A percentile compares a stretch with the other conserved stretches of the same genome.
Conservation (phyloP, 1,140 invertebrate species). For the Neodiprion fabricii region DNA sequence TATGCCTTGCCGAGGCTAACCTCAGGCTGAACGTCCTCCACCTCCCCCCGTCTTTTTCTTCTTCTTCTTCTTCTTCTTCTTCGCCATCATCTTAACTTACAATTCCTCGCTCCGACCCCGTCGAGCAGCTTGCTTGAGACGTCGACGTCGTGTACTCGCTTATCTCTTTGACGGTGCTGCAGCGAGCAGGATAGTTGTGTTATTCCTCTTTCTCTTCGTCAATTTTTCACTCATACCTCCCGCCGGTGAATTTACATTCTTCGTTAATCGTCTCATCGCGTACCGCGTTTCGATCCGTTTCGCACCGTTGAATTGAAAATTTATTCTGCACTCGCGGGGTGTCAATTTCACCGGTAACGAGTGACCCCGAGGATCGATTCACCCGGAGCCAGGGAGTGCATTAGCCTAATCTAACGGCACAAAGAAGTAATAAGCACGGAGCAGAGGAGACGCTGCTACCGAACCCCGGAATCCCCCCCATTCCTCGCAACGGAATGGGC, state of each 20-base stretch:
- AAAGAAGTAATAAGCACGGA: slow-evolving; percentile 47
- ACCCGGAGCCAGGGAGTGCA: slow-evolving; percentile 28
- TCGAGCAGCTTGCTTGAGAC: slow-evolving; percentile 54
- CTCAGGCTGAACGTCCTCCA: slow-evolving; percentile 39
- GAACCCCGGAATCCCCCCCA: slow-evolving; percentile 25
- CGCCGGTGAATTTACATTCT: neutral
- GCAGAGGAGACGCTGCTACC: slow-evolving; percentile 20
- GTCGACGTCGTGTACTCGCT: slow-evolving; percentile 46
- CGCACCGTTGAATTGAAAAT: too few species aligned
- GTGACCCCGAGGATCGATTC: slow-evolving; percentile 1
- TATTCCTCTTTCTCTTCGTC: neutral
- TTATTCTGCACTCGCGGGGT: neutral
- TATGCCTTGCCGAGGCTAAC: slow-evolving; percentile 59
- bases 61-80: slow-evolving; percentile 35
- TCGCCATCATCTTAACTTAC: slow-evolving; percentile 60
- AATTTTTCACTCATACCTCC: too few species aligned
- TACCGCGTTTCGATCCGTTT: neutral
- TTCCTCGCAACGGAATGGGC: slow-evolving; percentile 28
- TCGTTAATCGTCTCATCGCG: neutral
- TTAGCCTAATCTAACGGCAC: slow-evolving; percentile 47
- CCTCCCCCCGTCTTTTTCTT: slow-evolving; percentile 32
- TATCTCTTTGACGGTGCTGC: neutral
- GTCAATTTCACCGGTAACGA: neutral
- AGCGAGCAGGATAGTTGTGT: neutral
- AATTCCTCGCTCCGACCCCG: slow-evolving; percentile 40